A percentile compares a stretch with the other conserved stretches of the same genome.
Evolutionary conservation across 1,140 invertebrate species (phyloP).

Genomic region (Lordiphosa collinella): DNA sequence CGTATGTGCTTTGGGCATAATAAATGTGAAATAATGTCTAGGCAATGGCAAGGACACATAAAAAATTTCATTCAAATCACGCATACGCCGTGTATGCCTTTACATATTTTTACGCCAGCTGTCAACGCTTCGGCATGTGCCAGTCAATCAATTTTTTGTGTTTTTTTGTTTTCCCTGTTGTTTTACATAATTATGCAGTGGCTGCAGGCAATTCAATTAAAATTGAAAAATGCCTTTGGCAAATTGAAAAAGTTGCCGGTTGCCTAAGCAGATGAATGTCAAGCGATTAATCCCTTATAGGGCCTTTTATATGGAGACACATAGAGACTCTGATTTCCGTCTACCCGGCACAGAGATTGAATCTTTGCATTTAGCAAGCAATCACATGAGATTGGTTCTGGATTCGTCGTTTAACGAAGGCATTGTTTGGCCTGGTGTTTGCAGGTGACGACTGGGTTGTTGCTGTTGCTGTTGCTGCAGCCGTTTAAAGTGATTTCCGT

Average conservation of each 20-base stretch:
- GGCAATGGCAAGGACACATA: slow-evolving; percentile 32
- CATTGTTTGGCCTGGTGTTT: slow-evolving; percentile 39
- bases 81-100: slow-evolving; percentile 57
- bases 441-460: slow-evolving; percentile 30
- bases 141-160: slow-evolving; percentile 11
- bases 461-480: slow-evolving; percentile 17
- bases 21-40: slow-evolving; percentile 53
- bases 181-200: slow-evolving; percentile 38
- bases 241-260: neutral
- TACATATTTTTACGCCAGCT: slow-evolving; percentile 3
- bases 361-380: slow-evolving; percentile 9
- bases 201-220: slow-evolving; percentile 50
- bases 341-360: neutral
- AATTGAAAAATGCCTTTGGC: slow-evolving; percentile 17
- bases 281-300: neutral
- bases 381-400: slow-evolving; percentile 7
- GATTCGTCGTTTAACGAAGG: slow-evolving; percentile 6
- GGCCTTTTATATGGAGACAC: neutral
- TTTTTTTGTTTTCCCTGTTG: slow-evolving; percentile 3
- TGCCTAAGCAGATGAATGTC: neutral
- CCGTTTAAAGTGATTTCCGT: slow-evolving; percentile 58
- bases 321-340: neutral
- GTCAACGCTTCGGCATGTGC: slow-evolving; percentile 26
- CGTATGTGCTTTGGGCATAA: slow-evolving; percentile 23
- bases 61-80: slow-evolving; percentile 52